Evolutionary conservation across 1,140 invertebrate genomes (phyloP).

Genomic region (Drosophila bifasciata): DNA sequence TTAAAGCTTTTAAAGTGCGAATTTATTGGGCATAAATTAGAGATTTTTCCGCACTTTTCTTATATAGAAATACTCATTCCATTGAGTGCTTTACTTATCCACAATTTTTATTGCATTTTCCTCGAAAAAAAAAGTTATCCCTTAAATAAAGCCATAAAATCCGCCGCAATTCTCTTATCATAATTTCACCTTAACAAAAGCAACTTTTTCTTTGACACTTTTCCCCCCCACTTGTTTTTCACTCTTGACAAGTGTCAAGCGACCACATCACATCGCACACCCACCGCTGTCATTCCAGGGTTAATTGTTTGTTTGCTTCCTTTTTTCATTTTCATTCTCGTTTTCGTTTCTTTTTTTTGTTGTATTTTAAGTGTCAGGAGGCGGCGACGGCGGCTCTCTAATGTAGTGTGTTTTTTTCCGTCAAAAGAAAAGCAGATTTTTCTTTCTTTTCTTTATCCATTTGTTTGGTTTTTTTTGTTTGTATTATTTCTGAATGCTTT

Average conservation of each 20-base stretch:
- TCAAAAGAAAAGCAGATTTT: conserved; percentile 28
- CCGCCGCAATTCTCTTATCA: too few relatives aligned
- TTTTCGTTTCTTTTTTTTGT: background rate
- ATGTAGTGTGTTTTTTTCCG: conserved; percentile 27
- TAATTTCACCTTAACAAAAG: background rate
- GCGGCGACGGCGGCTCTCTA: conserved; percentile 6
- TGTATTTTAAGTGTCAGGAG: conserved; percentile 2
- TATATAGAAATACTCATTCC: background rate
- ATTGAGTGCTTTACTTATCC: too few relatives aligned
- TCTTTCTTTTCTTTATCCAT: conserved; percentile 18
- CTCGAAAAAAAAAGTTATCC: too few relatives aligned
- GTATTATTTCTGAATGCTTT: conserved; percentile 54
- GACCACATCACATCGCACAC: background rate
- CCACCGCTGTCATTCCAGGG: conserved; percentile 19
- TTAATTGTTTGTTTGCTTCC: conserved; percentile 62
- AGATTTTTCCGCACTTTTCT: too few relatives aligned
- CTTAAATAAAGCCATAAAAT: too few relatives aligned
- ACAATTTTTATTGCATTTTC: too few relatives aligned
- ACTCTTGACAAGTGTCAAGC: background rate
- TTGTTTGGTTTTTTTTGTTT: background rate
- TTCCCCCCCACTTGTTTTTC: too few relatives aligned
- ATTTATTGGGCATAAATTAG: too few relatives aligned
- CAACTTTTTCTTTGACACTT: background rate
- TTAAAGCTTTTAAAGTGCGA: too few relatives aligned
- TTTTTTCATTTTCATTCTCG: conserved; percentile 1